Percentiles rank a stretch among this genome's conserved stretches.
Conservation (phyloP, 1,140 invertebrate species). For the Plodia interpunctella region DNA sequence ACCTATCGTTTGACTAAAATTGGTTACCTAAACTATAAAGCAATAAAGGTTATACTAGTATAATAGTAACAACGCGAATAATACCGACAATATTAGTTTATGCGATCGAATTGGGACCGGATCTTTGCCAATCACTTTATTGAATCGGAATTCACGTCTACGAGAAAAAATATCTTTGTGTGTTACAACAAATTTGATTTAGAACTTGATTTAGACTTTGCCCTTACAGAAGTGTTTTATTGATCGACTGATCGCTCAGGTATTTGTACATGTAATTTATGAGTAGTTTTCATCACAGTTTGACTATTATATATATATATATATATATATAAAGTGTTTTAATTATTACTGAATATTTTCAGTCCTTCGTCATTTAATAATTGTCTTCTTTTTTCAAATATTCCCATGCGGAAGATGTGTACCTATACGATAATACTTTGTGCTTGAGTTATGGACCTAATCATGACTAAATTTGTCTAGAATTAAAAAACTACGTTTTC, state of each 20-base stretch:
- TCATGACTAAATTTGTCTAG: too few relatives aligned
- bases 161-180: slow-evolving; percentile 9
- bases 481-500: too few relatives aligned
- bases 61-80: slow-evolving; percentile 24
- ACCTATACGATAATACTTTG: too few relatives aligned
- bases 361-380: too few relatives aligned
- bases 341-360: too few relatives aligned
- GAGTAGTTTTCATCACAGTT: not conserved
- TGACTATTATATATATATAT: too few relatives aligned
- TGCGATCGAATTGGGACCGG: slow-evolving; percentile 21
- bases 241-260: not conserved
- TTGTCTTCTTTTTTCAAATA: too few relatives aligned
- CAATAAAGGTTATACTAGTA: not conserved
- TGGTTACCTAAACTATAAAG: not conserved
- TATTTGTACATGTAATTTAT: not conserved
- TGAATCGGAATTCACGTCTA: slow-evolving; percentile 21
- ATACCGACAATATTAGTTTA: slow-evolving; percentile 33
- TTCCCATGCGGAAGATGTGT: too few relatives aligned
- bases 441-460: too few relatives aligned
- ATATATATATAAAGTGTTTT: too few relatives aligned
- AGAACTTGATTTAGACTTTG: not conserved
- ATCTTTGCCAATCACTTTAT: slow-evolving; percentile 29
- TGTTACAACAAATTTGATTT: slow-evolving; percentile 7
- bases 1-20: too few relatives aligned
- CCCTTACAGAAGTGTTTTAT: not conserved